Conservation (phyloP, 2,113 vertebrate species). For the Dascyllus trimaculatus region DNA sequence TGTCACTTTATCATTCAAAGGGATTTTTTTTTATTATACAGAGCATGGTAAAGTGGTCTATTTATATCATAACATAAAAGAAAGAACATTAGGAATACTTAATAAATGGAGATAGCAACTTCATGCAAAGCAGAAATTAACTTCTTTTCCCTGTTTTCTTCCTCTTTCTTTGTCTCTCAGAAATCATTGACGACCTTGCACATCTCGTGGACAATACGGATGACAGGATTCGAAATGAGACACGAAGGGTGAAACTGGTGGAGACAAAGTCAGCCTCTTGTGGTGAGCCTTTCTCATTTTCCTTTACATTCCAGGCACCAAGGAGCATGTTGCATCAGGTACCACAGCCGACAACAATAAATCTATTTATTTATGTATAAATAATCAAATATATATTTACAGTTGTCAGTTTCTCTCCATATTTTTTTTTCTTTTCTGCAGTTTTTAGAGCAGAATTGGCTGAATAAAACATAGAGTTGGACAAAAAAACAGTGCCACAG, state of each 20-base stretch:
- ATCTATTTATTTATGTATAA: no score
- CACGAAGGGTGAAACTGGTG: constrained; percentile 89
- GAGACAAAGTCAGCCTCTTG: constrained; percentile 94
- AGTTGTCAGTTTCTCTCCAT: no score
- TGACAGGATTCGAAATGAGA: constrained; percentile 88
- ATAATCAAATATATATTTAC: no score
- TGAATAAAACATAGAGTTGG: no score
- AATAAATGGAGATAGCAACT: neutral
- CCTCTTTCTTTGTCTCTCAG: constrained; percentile 75
- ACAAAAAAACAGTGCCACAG: neutral
- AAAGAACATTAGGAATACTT: constrained; percentile 11
- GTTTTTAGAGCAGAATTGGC: no score
- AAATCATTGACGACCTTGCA: constrained; percentile 95
- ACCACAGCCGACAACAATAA: neutral
- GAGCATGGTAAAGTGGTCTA: constrained; percentile 30
- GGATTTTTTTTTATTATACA: constrained; percentile 31
- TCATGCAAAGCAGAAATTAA: constrained; percentile 7
- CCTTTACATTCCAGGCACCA: neutral
- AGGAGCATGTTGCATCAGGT: neutral
- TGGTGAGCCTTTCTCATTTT: constrained; percentile 83
- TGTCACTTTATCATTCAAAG: constrained; percentile 42
- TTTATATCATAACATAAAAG: neutral
- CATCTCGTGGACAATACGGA: constrained; percentile 96
- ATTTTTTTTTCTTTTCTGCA: no score
- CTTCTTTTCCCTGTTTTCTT: neutral